Evolutionary conservation across 2,797 vertebrate species (phyloP).

Genomic region (Betta splendens): DNA sequence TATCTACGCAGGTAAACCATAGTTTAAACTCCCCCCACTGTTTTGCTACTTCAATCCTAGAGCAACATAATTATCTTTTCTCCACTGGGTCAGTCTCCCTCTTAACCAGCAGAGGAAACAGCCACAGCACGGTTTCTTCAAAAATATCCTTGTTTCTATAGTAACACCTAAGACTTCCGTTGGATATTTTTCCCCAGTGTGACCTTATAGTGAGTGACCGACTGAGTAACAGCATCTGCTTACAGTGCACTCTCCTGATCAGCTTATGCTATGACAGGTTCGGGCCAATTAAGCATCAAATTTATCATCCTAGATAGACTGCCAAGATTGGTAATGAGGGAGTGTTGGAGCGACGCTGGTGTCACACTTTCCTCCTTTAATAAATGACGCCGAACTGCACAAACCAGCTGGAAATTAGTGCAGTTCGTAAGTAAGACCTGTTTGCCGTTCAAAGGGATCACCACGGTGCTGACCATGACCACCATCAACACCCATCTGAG

Average conservation of each 20-base stretch:
- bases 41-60: constrained; percentile 18
- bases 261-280: constrained; percentile 15
- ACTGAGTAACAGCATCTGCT: constrained; percentile 32
- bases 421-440: not conserved
- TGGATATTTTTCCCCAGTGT: constrained; percentile 13
- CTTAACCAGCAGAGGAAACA: constrained; percentile 20
- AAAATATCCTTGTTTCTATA: constrained; percentile 58
- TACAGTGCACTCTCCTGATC: constrained; percentile 1
- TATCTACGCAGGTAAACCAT: constrained; percentile 29
- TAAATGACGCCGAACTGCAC: not conserved
- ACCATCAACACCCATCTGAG: constrained; percentile 96
- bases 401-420: not conserved
- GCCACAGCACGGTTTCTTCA: constrained; percentile 14
- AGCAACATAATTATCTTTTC: constrained; percentile 13
- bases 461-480: constrained; percentile 93
- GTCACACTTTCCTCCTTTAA: not conserved
- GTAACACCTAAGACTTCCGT: constrained; percentile 48
- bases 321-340: not conserved
- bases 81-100: constrained; percentile 13
- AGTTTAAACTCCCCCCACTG: not conserved
- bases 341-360: not conserved
- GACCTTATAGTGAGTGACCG: constrained; percentile 43
- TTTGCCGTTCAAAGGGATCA: constrained; percentile 67
- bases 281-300: constrained; percentile 25
- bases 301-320: constrained; percentile 1